These are phyloP conservation scores for Budorcas taxicolor DNA, from an alignment of 2,113 vertebrate genomes.

Conservation along the genomic window DNA sequence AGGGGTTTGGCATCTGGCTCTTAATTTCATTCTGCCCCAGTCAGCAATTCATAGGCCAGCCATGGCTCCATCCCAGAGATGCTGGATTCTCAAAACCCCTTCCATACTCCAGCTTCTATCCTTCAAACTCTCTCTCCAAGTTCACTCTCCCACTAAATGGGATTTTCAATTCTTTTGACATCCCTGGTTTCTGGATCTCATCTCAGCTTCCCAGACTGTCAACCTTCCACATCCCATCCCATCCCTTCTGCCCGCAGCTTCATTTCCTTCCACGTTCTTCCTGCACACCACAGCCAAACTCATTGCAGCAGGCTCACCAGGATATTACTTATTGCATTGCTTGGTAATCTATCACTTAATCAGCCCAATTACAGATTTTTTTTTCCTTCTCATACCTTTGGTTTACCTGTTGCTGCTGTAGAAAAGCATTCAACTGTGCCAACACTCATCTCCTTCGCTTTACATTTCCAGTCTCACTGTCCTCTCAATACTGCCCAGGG, in stretches of 20 bases:
- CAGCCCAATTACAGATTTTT: not conserved
- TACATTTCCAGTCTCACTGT: not conserved
- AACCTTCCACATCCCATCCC: not conserved
- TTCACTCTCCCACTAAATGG: not conserved
- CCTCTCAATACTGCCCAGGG: not conserved
- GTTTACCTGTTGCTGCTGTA: not conserved
- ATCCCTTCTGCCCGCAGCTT: not conserved
- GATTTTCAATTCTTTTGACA: not conserved
- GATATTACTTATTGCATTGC: too few species aligned
- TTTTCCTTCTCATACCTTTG: not conserved
- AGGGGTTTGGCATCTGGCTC: not conserved
- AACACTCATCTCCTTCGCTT: not conserved
- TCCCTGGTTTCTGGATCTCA: not conserved
- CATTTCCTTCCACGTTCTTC: not conserved
- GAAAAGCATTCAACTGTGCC: not conserved
- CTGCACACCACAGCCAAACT: not conserved
- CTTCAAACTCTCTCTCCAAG: not conserved
- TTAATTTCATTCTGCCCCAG: not conserved
- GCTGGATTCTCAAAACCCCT: not conserved
- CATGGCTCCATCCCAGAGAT: not conserved
- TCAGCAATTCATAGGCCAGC: not conserved
- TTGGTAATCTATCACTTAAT: not conserved
- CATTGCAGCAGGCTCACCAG: not conserved
- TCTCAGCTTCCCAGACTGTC: not conserved
- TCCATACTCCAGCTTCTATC: not conserved